Evolutionary conservation across 2,888 invertebrate genomes (phyloP), one percentile per base, ranked within the genome.

Genomic region (Diploptera punctata): DNA sequence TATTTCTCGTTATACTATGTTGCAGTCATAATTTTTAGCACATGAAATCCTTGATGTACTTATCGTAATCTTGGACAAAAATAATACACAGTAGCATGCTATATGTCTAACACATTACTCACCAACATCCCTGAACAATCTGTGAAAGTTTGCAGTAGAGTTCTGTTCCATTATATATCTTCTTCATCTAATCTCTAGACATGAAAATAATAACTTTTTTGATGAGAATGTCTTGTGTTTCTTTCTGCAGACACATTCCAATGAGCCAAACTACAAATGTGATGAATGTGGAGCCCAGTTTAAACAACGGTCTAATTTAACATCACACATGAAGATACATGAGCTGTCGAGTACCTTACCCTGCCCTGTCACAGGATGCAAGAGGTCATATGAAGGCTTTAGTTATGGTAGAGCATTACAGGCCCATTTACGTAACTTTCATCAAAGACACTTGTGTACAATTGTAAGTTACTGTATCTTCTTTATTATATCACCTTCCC

Each of bases 171-270:
- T 33, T 33, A 33, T 10, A 33, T 10, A 7, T 33, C 7, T 33
- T 7, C 33, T 10, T 33, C 33, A 7, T 10, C 33, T 33, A 7
- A 33, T 33, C 10, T 10, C 33, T 33, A 33, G 33, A 33, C 5
- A 33, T 33, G 7, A 5, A 33, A 33, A 33, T 33, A 10, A 7
- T 7, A 5, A 33, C n/a, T n/a, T n/a, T n/a, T n/a, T n/a, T n/a
- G n/a, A n/a, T n/a, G n/a, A n/a, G n/a, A n/a, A n/a, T n/a, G 5
- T 52, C 9, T 24, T 19, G 9, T 18, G n/a, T 13, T 52, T 9
- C 26, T 31, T 68, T 0, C 68, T 72, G 5, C 52, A 72, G 72
- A 38, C 44, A 24, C 72, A 72, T 24, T 67, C 18, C 10, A 33
- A 72, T 19, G 33, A 10, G 10, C 49, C 67, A 31, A 29, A 24